Percentiles rank a stretch among this genome's conserved stretches.
These are phyloP conservation scores for Petrosia ficiformis DNA, from an alignment of 37 sponge, comb jelly and placozoan species.

Conservation along the genomic window DNA sequence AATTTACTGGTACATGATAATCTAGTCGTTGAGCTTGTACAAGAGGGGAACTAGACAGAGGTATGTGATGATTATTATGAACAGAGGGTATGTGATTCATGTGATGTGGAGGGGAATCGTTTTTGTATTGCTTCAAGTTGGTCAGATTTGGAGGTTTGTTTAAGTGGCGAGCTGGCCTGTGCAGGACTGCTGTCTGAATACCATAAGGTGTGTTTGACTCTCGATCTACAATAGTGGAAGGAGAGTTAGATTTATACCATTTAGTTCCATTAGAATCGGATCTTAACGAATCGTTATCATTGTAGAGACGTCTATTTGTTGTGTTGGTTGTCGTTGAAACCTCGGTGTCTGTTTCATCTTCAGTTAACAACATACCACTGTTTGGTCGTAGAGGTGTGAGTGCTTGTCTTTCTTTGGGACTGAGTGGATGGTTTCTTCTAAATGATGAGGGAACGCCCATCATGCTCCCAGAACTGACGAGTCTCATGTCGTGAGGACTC, in stretches of 20 bases:
- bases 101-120: neutral
- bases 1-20: neutral
- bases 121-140: neutral
- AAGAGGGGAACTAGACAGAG: neutral
- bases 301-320: neutral
- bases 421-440: conserved; percentile 17
- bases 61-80: neutral
- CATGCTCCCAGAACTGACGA: conserved; percentile 28
- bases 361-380: conserved; percentile 32
- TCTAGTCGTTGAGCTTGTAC: neutral
- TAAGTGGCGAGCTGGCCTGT: neutral
- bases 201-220: neutral
- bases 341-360: conserved; percentile 28
- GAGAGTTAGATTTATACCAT: conserved; percentile 56
- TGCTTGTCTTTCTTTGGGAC: conserved; percentile 42
- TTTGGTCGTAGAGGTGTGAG: conserved; percentile 37
- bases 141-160: neutral
- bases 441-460: neutral
- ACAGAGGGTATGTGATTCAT: neutral
- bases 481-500: conserved; percentile 23
- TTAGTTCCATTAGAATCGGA: conserved; percentile 10
- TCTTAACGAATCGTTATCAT: neutral
- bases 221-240: conserved; percentile 20
- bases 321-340: neutral
- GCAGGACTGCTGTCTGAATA: neutral